A percentile compares a stretch with the other conserved stretches of the same genome.
phyloP scores from a whole-genome alignment of 1,140 invertebrate genomes.

The Physella acuta region DNA sequence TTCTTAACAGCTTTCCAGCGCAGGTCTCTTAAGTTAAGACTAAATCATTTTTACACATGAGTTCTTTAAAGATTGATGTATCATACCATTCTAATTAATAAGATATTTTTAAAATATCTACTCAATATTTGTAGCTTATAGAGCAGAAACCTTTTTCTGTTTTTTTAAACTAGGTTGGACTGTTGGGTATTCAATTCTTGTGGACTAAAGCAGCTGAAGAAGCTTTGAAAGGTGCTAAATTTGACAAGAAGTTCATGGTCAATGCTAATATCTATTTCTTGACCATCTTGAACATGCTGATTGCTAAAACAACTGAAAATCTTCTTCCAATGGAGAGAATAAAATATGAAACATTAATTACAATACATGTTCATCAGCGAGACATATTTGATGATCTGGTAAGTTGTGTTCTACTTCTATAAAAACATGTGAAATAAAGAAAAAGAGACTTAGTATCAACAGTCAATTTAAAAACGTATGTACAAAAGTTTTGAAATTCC shows the following conservation, averaged over 20 bases:
- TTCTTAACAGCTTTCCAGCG: conserved; percentile 87
- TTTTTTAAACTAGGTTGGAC: conserved; percentile 70
- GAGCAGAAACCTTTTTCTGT: background rate
- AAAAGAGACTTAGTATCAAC: too few species aligned
- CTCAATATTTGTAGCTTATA: too few species aligned
- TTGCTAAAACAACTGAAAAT: conserved; percentile 92
- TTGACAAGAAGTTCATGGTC: conserved; percentile 91
- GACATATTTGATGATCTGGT: conserved; percentile 94
- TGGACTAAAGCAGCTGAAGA: conserved; percentile 93
- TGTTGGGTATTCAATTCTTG: conserved; percentile 93
- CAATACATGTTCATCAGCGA: conserved; percentile 94
- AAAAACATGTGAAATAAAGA: too few species aligned
- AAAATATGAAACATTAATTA: conserved; percentile 95
- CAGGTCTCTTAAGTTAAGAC: too few species aligned
- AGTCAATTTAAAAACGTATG: too few species aligned
- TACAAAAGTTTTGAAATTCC: too few species aligned
- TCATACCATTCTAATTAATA: too few species aligned
- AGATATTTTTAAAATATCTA: too few species aligned
- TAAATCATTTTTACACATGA: too few species aligned
- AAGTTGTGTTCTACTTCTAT: too few species aligned
- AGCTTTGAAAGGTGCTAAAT: conserved; percentile 81
- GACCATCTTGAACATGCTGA: conserved; percentile 87
- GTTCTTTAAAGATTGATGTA: too few species aligned
- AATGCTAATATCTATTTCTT: conserved; percentile 93
- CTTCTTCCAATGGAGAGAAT: conserved; percentile 85